Evolutionary conservation across 2,888 invertebrate genomes (phyloP), one percentile per base, ranked within the genome.

Genomic region (Hypercompe scribonia): DNA sequence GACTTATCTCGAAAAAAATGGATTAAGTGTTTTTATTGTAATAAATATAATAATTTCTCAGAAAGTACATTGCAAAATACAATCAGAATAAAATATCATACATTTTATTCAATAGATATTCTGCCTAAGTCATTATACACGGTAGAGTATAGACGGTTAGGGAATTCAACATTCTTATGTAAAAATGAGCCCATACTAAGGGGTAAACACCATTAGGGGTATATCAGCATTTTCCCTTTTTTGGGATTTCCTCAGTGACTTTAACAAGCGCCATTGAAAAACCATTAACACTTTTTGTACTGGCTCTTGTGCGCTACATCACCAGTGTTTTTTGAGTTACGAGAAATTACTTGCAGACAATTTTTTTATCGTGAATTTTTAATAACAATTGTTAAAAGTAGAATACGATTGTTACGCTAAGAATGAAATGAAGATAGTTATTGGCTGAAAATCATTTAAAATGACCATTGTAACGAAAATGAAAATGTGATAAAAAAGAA

Each of bases 241-340:
- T 88, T 84, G 85, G 77, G 70, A 85, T 87, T 86, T 85, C 78
- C 79, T 63, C 69, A 76, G 72, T 42, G 74, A 73, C 81, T 78
- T 81, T 85, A 84, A 84, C 86, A 88, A 86, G 80, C 84, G 83
- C 85, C 84, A 88, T 88, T 83, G 87, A 83, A 85, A 84, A 82
- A 79, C 80, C 86, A 90, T 79, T 94, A 95, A 88, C 80, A 82
- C 81, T 82, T 88, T 85, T 87, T 86, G 81, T 84, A 72, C 78
- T 82, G 74, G 73, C 24, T 78, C 81, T 18, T 46, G 46, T 46
- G 46, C 75, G 78, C 75, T 78, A 70, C 70, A 72, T 50, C 50
- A 50, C 69, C 34, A 66, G 76, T 68, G n/a, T 63, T 64, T 65
- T 64, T 70, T 61, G 71, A 75, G 70, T 72, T 75, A 74, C 72